Evolutionary conservation across 2,113 vertebrate genomes (phyloP).

Genomic region (mouse (Mus musculus)): DNA sequence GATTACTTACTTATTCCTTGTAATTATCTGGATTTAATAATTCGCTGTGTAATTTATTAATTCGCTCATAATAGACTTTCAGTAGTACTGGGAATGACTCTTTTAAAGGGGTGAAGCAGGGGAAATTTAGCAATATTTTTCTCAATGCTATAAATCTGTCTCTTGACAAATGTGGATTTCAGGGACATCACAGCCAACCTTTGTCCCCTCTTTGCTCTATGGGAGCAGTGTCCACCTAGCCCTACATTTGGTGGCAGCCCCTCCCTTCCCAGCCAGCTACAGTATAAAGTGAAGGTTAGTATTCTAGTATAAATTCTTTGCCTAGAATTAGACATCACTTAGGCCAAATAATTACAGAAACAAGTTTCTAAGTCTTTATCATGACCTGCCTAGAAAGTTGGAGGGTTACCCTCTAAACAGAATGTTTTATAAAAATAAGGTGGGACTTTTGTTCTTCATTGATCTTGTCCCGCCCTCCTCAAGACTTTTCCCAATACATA

Average conservation of each 20-base stretch:
- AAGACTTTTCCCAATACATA: not conserved
- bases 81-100: conserved; percentile 92
- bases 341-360: conserved; percentile 34
- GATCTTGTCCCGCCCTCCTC: not conserved
- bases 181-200: conserved; percentile 56
- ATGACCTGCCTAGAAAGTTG: not conserved
- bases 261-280: not conserved
- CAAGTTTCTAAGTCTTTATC: conserved; percentile 40
- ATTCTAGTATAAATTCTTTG: not conserved
- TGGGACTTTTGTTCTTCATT: not conserved
- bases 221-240: conserved; percentile 5
- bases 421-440: conserved; percentile 12
- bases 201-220: conserved; percentile 64
- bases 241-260: not conserved
- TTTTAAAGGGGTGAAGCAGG: conserved; percentile 88
- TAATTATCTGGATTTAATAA: conserved; percentile 99
- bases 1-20: conserved; percentile 99
- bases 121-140: conserved; percentile 83
- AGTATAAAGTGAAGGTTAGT: conserved; percentile 30
- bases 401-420: not conserved
- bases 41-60: conserved; percentile 99
- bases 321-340: conserved; percentile 14
- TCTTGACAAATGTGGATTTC: conserved; percentile 84
- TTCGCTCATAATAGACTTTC: conserved; percentile 97
- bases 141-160: conserved; percentile 87